Evolutionary conservation across 1,140 invertebrate species (phyloP).

Genomic region (Platyscapa corneri): DNA sequence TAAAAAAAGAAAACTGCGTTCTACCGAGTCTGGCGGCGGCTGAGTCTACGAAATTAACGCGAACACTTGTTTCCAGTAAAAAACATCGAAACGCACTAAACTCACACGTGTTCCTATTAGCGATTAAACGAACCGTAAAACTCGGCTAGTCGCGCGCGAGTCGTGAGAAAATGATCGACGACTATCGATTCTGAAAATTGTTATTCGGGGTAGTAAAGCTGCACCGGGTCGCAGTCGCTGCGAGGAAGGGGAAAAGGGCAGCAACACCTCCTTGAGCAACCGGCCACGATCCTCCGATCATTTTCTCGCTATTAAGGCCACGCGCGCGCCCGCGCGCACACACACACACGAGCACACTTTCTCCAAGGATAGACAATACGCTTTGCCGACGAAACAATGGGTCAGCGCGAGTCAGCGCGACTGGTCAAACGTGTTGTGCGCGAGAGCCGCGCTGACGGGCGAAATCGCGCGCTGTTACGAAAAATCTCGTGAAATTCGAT

Average conservation of each 20-base stretch:
- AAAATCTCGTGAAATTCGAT: conserved; percentile 50
- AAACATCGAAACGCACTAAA: background rate
- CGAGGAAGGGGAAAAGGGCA: background rate
- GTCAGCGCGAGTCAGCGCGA: too few relatives aligned
- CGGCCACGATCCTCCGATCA: conserved; percentile 59
- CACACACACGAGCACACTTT: too few relatives aligned
- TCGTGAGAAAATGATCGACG: background rate
- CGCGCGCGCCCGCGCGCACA: too few relatives aligned
- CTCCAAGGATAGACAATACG: conserved; percentile 38
- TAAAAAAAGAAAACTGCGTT: background rate
- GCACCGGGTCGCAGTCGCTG: background rate
- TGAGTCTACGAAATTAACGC: background rate
- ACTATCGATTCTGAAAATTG: background rate
- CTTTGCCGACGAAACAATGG: conserved; percentile 14
- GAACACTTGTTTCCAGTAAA: background rate
- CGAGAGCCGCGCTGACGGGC: background rate
- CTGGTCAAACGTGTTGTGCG: conserved; percentile 28
- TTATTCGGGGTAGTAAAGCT: background rate
- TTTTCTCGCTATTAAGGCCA: conserved; percentile 60
- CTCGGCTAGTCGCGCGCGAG: background rate
- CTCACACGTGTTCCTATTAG: background rate
- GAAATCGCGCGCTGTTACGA: conserved; percentile 49
- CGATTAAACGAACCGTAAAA: background rate
- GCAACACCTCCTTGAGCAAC: background rate
- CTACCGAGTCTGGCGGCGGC: background rate